Conservation (phyloP, 2,888 invertebrate genomes). For the Drosophila cracens region DNA sequence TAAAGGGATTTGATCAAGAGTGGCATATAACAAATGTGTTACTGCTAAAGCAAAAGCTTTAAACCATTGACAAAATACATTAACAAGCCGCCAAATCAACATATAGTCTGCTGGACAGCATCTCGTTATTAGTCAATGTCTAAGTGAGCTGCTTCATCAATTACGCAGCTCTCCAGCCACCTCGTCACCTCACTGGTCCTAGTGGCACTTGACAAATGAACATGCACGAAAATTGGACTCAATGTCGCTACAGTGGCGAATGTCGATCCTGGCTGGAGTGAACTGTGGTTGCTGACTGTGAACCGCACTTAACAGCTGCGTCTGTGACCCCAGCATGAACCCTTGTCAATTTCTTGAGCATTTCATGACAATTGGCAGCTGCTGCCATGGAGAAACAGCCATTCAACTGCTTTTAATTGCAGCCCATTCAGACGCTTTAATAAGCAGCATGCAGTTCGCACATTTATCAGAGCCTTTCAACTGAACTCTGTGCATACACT, state of each 20-base stretch:
- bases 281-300: conserved; percentile 46
- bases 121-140: conserved; percentile 76
- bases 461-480: conserved; percentile 20
- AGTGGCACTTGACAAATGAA: conserved; percentile 73
- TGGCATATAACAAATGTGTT: conserved; percentile 29
- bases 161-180: conserved; percentile 53
- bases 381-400: conserved; percentile 23
- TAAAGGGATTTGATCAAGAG: conserved; percentile 63
- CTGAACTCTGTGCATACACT: conserved; percentile 2
- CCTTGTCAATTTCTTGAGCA: conserved; percentile 61
- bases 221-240: conserved; percentile 62
- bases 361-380: conserved; percentile 62
- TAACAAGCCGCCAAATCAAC: conserved; percentile 59
- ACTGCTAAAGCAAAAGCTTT: conserved; percentile 16
- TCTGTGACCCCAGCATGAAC: conserved; percentile 44
- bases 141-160: conserved; percentile 69
- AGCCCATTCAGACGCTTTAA: conserved; percentile 22
- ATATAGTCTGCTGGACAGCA: conserved; percentile 55
- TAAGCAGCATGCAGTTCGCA: conserved; percentile 30
- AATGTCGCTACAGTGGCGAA: conserved; percentile 26
- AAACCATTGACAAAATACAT: conserved; percentile 31
- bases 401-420: conserved; percentile 50
- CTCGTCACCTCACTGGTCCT: conserved; percentile 13
- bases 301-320: conserved; percentile 56
- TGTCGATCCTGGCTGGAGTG: conserved; percentile 32